Evolutionary conservation across 2,113 vertebrate genomes (phyloP).

Genomic region (Pelmatolapia mariae): DNA sequence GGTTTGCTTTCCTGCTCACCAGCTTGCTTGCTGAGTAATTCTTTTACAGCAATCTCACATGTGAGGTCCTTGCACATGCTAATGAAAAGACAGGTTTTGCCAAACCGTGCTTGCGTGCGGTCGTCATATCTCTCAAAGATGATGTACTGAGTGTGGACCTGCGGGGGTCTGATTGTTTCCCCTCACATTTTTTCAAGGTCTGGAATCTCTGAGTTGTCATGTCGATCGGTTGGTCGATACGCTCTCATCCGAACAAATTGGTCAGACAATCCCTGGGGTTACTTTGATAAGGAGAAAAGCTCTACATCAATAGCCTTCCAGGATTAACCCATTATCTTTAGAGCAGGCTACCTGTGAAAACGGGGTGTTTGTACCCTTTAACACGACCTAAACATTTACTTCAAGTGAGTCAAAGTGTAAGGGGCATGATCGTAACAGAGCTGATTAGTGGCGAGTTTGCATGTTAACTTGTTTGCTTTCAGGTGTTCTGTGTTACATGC

Average conservation of each 20-base stretch:
- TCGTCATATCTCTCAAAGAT: not conserved
- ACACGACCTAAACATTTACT: not conserved
- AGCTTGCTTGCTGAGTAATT: not conserved
- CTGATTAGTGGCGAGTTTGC: not conserved
- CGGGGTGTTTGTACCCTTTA: not conserved
- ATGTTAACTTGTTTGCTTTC: not conserved
- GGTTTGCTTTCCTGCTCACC: not conserved
- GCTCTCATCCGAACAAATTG: not conserved
- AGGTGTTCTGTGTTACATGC: not conserved
- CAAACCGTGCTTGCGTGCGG: not conserved
- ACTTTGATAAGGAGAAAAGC: not conserved
- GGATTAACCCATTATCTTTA: not conserved
- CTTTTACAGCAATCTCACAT: not conserved
- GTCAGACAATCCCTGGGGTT: not conserved
- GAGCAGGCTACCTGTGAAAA: not conserved
- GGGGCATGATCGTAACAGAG: not conserved
- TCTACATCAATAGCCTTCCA: not conserved
- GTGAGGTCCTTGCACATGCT: not conserved
- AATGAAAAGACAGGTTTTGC: not conserved
- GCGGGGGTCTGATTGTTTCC: not conserved
- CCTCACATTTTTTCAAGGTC: not conserved
- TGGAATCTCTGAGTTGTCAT: not conserved
- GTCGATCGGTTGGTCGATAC: not conserved
- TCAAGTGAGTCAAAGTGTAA: not conserved
- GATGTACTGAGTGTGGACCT: not conserved